phyloP scores from a whole-genome alignment of 2,113 vertebrate species.

The Elanus axillaris region DNA sequence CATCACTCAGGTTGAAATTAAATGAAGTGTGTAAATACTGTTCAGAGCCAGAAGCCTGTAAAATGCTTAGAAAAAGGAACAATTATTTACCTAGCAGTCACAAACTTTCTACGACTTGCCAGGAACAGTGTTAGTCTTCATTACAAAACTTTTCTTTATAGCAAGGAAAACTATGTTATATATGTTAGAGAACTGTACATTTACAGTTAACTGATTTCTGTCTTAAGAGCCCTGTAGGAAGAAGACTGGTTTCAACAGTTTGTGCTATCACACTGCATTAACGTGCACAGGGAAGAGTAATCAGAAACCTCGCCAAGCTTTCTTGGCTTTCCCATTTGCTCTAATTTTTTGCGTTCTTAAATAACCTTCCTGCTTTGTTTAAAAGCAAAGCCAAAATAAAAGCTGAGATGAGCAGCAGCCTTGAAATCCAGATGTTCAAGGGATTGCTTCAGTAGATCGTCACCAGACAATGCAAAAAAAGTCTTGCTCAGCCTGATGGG shows the following conservation, averaged over 20 bases:
- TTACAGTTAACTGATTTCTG: not conserved
- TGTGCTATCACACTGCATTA: not conserved
- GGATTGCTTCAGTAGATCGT: not conserved
- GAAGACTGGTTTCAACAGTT: not conserved
- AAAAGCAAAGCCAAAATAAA: not conserved
- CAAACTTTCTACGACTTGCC: not conserved
- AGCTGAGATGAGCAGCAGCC: not conserved
- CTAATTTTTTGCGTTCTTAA: not conserved
- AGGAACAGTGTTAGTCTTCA: not conserved
- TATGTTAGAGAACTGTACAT: not conserved
- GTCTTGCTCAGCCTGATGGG: not conserved
- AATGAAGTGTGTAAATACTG: not conserved
- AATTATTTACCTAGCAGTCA: not conserved
- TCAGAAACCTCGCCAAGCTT: not conserved
- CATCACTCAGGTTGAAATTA: not conserved
- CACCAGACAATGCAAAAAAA: not conserved
- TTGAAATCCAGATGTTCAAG: not conserved
- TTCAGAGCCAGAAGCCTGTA: not conserved
- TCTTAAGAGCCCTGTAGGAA: not conserved
- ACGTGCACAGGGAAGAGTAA: not conserved
- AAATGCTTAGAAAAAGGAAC: not conserved
- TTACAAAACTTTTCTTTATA: not conserved
- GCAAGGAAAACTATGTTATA: not conserved
- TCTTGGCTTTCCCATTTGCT: not conserved
- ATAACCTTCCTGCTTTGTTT: not conserved